Percentiles rank a stretch among this genome's conserved stretches.
Evolutionary conservation across 92 coral and sea anemone species (phyloP).

Genomic region (Meandrina meandrites): DNA sequence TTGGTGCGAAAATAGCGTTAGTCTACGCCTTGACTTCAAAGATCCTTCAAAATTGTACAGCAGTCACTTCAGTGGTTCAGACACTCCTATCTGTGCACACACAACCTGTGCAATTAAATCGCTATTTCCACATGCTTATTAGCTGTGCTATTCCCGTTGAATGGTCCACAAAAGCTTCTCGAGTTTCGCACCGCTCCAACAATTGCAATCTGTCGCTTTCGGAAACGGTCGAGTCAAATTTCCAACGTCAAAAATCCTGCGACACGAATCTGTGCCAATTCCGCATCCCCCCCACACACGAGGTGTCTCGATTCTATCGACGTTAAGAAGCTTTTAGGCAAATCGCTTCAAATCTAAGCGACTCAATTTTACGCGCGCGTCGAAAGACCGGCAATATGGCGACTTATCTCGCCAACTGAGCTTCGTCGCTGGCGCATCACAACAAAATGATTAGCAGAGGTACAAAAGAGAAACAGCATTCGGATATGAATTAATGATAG

Average conservation of each 20-base stretch:
- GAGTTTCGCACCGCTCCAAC: slow-evolving; percentile 19
- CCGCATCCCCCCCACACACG: not conserved
- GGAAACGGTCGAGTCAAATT: slow-evolving; percentile 43
- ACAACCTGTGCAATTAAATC: slow-evolving; percentile 27
- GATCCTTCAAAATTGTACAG: not conserved
- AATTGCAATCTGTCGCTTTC: slow-evolving; percentile 42
- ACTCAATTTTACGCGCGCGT: slow-evolving; percentile 8
- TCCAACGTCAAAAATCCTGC: slow-evolving; percentile 34
- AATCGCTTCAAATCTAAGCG: slow-evolving; percentile 21
- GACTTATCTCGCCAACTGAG: not conserved
- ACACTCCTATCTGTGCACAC: slow-evolving; percentile 37
- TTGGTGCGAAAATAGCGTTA: not conserved
- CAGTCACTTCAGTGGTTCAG: not conserved
- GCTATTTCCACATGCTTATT: slow-evolving; percentile 29
- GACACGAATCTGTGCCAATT: not conserved
- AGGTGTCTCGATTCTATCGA: not conserved
- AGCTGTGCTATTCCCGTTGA: slow-evolving; percentile 24
- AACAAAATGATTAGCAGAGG: slow-evolving; percentile 8
- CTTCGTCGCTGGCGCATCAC: not conserved
- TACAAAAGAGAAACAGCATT: slow-evolving; percentile 11
- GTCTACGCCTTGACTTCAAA: not conserved
- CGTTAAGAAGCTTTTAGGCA: slow-evolving; percentile 15
- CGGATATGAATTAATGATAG: slow-evolving; percentile 45
- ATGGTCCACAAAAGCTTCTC: slow-evolving; percentile 10
- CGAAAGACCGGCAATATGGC: slow-evolving; percentile 28